phyloP scores from a whole-genome alignment of 2,113 vertebrate genomes.

The Lanius collurio region DNA sequence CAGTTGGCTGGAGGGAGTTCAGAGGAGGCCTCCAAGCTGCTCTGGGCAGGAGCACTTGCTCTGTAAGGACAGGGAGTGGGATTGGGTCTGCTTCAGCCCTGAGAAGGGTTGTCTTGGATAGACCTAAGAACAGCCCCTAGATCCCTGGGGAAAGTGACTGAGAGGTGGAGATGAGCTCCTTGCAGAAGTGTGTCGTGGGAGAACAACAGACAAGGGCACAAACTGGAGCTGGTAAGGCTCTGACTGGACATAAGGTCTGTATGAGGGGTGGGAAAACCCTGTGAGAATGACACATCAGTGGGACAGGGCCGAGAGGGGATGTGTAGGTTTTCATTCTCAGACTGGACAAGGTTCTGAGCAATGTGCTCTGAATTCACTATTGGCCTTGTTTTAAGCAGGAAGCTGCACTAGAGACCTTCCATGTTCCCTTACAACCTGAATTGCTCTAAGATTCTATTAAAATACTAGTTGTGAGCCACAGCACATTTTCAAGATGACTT shows the following conservation, averaged over 20 bases:
- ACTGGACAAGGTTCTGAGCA: background rate
- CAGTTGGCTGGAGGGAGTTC: background rate
- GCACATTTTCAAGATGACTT: background rate
- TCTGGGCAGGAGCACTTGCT: background rate
- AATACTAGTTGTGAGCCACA: background rate
- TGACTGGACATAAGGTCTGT: background rate
- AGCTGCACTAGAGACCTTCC: background rate
- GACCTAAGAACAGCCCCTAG: background rate
- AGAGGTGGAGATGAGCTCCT: background rate
- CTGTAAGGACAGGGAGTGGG: background rate
- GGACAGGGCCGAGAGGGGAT: background rate
- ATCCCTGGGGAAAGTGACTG: background rate
- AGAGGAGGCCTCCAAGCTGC: background rate
- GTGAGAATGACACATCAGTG: background rate
- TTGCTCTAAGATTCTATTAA: background rate
- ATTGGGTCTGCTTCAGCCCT: background rate
- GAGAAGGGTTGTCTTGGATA: background rate
- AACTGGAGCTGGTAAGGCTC: background rate
- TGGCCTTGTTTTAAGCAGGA: background rate
- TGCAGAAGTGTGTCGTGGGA: background rate
- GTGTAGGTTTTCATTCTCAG: background rate
- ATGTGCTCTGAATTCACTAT: background rate
- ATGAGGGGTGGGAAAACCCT: background rate
- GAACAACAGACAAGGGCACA: background rate
- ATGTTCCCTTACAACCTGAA: background rate